Base-by-base conservation (phyloP, 2,113 vertebrate species). In the Ageneiosus marmoratus region DNA sequence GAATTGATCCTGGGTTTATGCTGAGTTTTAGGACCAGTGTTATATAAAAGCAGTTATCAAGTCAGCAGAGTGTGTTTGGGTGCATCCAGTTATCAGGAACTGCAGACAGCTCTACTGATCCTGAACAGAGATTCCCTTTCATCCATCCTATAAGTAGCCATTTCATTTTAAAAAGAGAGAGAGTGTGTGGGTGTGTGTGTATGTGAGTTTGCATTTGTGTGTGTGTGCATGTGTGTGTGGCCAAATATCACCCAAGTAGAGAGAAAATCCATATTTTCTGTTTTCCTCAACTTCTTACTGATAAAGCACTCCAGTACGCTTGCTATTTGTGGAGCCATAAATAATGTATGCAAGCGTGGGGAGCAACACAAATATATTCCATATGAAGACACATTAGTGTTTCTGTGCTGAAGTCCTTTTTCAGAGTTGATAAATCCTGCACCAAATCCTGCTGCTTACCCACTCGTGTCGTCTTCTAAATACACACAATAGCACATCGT, bases 291-390 rank as follows among this genome's bases (percentile, higher is more conserved):
- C 53, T 76, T 84, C 82, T 83, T 63, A 72, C 79, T 75, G 88
- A 84, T 58, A 72, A 75, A 86, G 37, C 69, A 84, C 76, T 90
- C 83, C 34, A 55, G 74, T 41, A 67, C 37, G 77, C 83, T 85
- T 89, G 81, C 80, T 87, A 88, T 88, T 86, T 84, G 75, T 83
- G 87, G 60, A 51, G 46, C 67, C 81, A 83, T 92, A 89, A 91
- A 92, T 92, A 90, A 93, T 92, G 86, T 79, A 91, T 89, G 81
- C 82, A 82, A 82, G 87, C 79, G 84, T 63, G 50, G 77, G 84
- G 84, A 65, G 76, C 29, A 50, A 48, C 56, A 56, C 79, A 83
- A 72, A 83, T 81, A 63, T 20, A 83, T 83, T 73, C 58, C 34
- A 22, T 67, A 77, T 44, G 50, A 75, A 83, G 78, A 80, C 41